A percentile compares a stretch with the other conserved stretches of the same genome.
Evolutionary conservation across 2,888 invertebrate species (phyloP).

Genomic region (Leptopilina myrica): DNA sequence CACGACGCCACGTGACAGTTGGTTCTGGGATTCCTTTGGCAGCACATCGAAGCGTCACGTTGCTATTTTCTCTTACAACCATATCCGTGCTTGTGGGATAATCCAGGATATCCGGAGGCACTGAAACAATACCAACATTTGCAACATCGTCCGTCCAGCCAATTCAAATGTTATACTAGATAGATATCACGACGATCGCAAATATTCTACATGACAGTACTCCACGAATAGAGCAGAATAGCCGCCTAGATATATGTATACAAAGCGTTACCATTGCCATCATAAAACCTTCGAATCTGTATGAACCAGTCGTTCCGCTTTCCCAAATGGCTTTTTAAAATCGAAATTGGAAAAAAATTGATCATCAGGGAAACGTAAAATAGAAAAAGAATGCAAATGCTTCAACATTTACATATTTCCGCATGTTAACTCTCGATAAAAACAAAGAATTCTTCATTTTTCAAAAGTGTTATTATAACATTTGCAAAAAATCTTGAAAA

Average conservation of each 20-base stretch:
- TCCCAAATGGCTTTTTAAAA: slow-evolving; percentile 19
- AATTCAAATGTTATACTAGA: slow-evolving; percentile 28
- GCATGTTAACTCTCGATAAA: not conserved
- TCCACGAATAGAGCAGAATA: slow-evolving; percentile 42
- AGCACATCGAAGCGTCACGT: slow-evolving; percentile 90
- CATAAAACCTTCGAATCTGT: slow-evolving; percentile 60
- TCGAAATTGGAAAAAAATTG: slow-evolving; percentile 12
- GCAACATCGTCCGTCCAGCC: slow-evolving; percentile 34
- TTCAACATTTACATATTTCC: not conserved
- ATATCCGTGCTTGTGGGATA: slow-evolving; percentile 92
- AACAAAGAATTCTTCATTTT: not conserved
- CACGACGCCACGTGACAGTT: slow-evolving; percentile 91
- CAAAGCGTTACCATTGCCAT: slow-evolving; percentile 48
- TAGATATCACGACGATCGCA: slow-evolving; percentile 41
- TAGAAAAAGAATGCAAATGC: slow-evolving; percentile 9
- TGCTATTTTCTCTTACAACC: slow-evolving; percentile 90
- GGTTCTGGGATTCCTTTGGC: slow-evolving; percentile 93
- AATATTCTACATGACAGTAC: slow-evolving; percentile 52
- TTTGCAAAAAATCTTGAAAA: no score
- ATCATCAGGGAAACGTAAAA: slow-evolving; percentile 1
- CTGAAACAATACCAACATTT: slow-evolving; percentile 77
- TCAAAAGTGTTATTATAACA: no score
- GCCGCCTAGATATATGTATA: slow-evolving; percentile 4
- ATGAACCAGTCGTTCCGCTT: slow-evolving; percentile 20
- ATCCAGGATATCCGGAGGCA: slow-evolving; percentile 92